Evolutionary conservation across 2,888 invertebrate genomes (phyloP), one percentile per base, ranked within the genome.

Genomic region (Lamellibrachia satsuma): DNA sequence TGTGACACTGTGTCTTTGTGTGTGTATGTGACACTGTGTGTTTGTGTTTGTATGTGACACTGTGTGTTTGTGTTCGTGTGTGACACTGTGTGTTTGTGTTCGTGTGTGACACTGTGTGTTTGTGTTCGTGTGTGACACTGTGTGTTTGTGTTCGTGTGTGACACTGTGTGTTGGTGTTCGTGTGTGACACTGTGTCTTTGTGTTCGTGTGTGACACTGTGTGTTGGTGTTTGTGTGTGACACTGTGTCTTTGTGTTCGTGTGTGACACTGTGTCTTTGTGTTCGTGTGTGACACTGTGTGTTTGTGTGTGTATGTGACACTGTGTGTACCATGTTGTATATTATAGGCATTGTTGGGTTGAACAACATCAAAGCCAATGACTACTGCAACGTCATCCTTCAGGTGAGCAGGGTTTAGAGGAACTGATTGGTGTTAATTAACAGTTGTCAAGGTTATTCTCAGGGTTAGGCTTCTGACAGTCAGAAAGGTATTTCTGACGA

Each of bases 361-460:
- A 99, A 99, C 96, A 99, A 99, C 96, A 99, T 99, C 95, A 99
- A 99, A 97, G 99, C 99, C 4, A 99, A 99, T 97, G 99, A 99
- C 97, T 99, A 99, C 96, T 99, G 99, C 96, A 99, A 99, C 97
- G 99, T 99, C 92, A 98, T 99, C 93, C 97, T 99, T 93, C 99
- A 99, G 97, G 98, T 98, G 6, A 75, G 75, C 6, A n/a, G 55
- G 55, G 75, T 75, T 22, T 75, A 75, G 22, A 22, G 75, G 22
- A 0, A 22, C 75, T 75, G 75, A 22, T 75, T 75, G n/a, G 22
- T 15, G 75, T 75, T 75, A 75, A 75, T 75, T 75, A 75, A 9
- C 55, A 55, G 3, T 55, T 9, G 9, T 55, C 55, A 75, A 3
- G 75, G 75, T 75, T 6, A 75, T 39, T 39, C 39, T 39, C 39